Conservation (phyloP, 35 echinoderm and acorn worm genomes). For the Acanthaster planci region DNA sequence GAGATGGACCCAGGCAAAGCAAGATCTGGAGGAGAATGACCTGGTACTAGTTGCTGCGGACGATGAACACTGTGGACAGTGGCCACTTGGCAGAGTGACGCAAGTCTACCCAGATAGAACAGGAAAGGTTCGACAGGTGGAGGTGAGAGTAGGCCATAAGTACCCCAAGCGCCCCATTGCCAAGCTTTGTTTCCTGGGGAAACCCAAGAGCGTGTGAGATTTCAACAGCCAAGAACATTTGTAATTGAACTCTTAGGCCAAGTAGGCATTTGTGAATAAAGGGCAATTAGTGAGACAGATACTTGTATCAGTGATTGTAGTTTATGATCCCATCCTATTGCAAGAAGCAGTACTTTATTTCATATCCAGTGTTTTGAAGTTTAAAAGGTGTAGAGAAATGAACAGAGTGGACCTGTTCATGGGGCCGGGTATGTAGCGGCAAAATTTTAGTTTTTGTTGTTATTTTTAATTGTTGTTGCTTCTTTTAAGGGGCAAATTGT, state of each 20-base stretch:
- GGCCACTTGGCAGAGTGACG: conserved; percentile 35
- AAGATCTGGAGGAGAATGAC: not conserved
- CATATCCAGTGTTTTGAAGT: no score
- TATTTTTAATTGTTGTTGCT: no score
- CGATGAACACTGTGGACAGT: conserved; percentile 25
- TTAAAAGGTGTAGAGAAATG: no score
- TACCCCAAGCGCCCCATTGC: conserved; percentile 32
- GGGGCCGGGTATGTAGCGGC: no score
- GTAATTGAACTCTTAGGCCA: not conserved
- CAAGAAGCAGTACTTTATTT: no score
- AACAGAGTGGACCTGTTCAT: no score
- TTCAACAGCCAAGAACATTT: not conserved
- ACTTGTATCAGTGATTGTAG: no score
- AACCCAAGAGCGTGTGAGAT: not conserved
- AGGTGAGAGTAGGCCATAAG: conserved; percentile 52
- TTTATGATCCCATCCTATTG: no score
- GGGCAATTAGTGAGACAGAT: not conserved
- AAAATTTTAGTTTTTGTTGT: no score
- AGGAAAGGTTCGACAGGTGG: conserved; percentile 58
- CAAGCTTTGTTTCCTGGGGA: conserved; percentile 56
- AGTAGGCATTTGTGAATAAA: not conserved
- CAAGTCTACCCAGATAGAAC: conserved; percentile 53
- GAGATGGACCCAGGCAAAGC: not conserved
- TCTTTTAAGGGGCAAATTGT: no score
- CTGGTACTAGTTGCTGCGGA: not conserved